These are phyloP conservation scores for Agapostemon virescens DNA, from an alignment of 2,888 invertebrate species.

Conservation along the genomic window DNA sequence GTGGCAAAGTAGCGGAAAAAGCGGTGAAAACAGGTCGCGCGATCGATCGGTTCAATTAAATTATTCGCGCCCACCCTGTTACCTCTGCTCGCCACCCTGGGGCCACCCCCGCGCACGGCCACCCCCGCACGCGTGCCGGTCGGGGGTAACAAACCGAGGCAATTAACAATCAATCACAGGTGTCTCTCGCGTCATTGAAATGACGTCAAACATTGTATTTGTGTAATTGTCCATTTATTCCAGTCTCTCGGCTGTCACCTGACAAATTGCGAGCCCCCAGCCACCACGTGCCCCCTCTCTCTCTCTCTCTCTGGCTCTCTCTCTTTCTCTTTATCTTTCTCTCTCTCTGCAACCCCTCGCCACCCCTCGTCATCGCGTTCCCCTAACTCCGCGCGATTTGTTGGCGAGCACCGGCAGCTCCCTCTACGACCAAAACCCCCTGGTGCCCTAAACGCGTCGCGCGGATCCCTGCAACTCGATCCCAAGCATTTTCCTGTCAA, in stretches of 20 bases:
- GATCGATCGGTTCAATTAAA: slow-evolving; percentile 78
- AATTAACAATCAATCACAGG: slow-evolving; percentile 81
- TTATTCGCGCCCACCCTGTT: slow-evolving; percentile 73
- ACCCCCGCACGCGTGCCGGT: slow-evolving; percentile 48
- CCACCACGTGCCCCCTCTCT: slow-evolving; percentile 1
- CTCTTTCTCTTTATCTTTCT: not conserved
- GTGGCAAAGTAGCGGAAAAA: slow-evolving; percentile 58
- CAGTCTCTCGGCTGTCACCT: slow-evolving; percentile 79
- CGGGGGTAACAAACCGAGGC: slow-evolving; percentile 80
- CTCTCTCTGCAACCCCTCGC: not conserved
- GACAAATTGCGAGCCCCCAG: slow-evolving; percentile 76
- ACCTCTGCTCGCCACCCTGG: slow-evolving; percentile 53
- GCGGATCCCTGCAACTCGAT: not conserved
- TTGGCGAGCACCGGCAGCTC: not conserved
- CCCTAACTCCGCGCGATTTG: slow-evolving; percentile 5
- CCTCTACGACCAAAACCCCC: slow-evolving; percentile 8
- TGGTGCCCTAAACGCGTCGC: slow-evolving; percentile 16
- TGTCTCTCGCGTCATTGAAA: slow-evolving; percentile 80
- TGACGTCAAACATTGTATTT: slow-evolving; percentile 80
- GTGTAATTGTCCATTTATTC: slow-evolving; percentile 81
- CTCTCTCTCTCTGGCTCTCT: not conserved
- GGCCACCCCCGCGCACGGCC: slow-evolving; percentile 3
- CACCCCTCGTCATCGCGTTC: not conserved
- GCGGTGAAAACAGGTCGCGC: slow-evolving; percentile 69
- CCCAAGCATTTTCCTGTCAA: slow-evolving; percentile 76